Evolutionary conservation across 2,888 invertebrate species (phyloP), one percentile per base, ranked within the genome.

Genomic region (Leucoma salicis): DNA sequence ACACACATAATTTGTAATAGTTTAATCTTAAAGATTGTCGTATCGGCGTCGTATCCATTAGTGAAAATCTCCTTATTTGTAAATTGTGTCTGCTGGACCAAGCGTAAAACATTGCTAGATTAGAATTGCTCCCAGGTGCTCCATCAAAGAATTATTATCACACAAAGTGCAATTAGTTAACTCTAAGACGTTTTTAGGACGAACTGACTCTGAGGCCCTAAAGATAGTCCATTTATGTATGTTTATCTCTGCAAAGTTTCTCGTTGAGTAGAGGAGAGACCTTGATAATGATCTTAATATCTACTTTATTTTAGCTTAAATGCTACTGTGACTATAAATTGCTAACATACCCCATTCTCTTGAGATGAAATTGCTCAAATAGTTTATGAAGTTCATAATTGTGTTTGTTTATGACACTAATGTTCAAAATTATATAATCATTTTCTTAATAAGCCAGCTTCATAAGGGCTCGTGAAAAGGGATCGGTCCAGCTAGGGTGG

Each of bases 51-150:
- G 34, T 31, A 21, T 27, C 27, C 2, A 15, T 1, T 28, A n/a
- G 3, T 13, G 13, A 24, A 25, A 18, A 24, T 10, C 15, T 2
- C 11, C 43, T 53, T 59, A 61, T 65, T 60, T 60, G 53, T 48
- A 39, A 38, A 62, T 46, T 37, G 42, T 25, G 24, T 32, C 13
- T 35, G 34, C 36, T 36, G 42, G 35, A 42, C 42, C 40, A 27
- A 45, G 38, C 38, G 49, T 46, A 59, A 45, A 59, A 50, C 48
- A 61, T 49, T 46, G 56, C 54, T 58, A 61, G 53, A 64, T 64
- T 63, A 61, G 54, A 56, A 69, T 70, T 54, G 52, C 57, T 70
- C 69, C 67, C 70, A 49, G 41, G 63, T 57, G 70, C 39, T 60
- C 49, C 59, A 65, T 71, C 53, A 56, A 52, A 58, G 55, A 60